Base-by-base conservation (phyloP, 2,888 invertebrate species). In the Megamerina dolium region DNA sequence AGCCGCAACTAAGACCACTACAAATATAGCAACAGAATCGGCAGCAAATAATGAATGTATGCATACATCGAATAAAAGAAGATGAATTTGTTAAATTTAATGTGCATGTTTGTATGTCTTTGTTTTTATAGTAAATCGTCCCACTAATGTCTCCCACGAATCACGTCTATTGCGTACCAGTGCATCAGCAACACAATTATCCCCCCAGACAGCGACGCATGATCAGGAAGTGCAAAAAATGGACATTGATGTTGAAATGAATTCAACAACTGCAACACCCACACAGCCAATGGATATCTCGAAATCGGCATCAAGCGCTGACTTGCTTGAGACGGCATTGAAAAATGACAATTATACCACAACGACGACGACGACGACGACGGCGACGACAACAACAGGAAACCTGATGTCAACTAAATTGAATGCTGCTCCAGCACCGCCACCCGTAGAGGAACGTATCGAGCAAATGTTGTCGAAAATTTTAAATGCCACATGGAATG, bases 401-500 rank as follows among this genome's bases (percentile, higher is more conserved):
- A 43, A 38, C 32, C 33, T 29, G 3, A 41, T 37, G 36, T 30
- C 34, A 16, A 31, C 33, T 8, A 31, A 33, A 20, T 8, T 23
- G 23, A 6, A 23, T 8, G 23, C 10, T 8, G 10, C 6, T 23
- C 8, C 6, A 23, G 33, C 29, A 32, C 48, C 44, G 21, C n/a
- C 45, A 16, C 31, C 27, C 30, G 16, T 31, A 56, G 73, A 78
- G 20, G 71, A 69, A 43, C 70, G 66, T 49, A 67, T 70, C 42
- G 75, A 76, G 41, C 73, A 73, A 41, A 76, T 82, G 50, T 75
- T 86, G 36, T 81, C 82, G 2, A 77, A 82, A 59, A 80, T 88
- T 43, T 70, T 88, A 14, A 81, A 83, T 63, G 82, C 83, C 27
- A 81, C 85, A 3, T 87, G 85, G 81, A 77, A 77, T 48, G 79